Evolutionary conservation across 2,888 invertebrate species (phyloP), one percentile per base, ranked within the genome.

Genomic region (Napeogenes sylphis): DNA sequence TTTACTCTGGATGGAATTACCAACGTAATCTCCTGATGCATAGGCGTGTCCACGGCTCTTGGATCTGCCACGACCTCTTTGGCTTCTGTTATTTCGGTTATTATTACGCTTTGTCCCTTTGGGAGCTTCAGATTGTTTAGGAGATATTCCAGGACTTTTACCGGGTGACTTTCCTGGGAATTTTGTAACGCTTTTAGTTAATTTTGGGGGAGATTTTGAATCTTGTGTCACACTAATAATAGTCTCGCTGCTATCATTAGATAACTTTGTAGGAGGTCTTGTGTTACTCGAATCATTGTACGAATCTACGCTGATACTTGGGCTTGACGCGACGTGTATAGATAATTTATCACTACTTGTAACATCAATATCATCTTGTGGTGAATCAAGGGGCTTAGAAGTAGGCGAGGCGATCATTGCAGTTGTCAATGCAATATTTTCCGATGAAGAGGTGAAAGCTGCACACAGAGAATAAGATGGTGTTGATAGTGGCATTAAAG

Each of bases 371-470:
- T 91, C 91, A 64, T 89, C 88, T 32, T 78, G 78, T 1, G 90
- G 88, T 21, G 91, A 90, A 67, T 88, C 87, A 38, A 83, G 73
- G 0, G 85, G 84, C 72, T 91, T 90, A 4, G 92, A 91, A 2
- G 92, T 91, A 1, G 93, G 92, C 4, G 95, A 93, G 58, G 95
- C 94, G 13, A 95, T 95, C 93, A 96, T 95, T 2, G 95, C 95
- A 10, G 95, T 94, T 0, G 95, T 96, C 12, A 96, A 83, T 1
- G 95, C 95, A 89, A 96, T 93, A 75, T 96, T 96, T 78, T 95
- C 95, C 63, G 95, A 94, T 0, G 95, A 95, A 6, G 95, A 94
- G 1, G 96, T 95, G 77, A 96, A 96, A 3, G 96, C 94, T 5
- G 96, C 95, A 77, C 94, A 94, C 0, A 94, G 85, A 30, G 92